Evolutionary conservation across 2,888 invertebrate species (phyloP).

Genomic region (Teinopalpus imperialis): DNA sequence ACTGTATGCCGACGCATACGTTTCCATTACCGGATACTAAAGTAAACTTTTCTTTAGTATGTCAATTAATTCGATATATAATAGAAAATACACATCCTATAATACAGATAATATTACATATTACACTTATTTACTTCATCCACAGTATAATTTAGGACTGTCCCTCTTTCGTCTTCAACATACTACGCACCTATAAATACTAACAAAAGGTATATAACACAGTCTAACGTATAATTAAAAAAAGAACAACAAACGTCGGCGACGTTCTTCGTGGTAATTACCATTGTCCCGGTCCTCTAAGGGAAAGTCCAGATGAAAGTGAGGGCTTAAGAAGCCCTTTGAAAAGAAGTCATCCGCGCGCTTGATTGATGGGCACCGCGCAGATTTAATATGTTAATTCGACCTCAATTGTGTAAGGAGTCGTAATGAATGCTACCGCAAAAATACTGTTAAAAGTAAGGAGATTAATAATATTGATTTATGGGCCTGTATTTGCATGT

Average conservation of each 20-base stretch:
- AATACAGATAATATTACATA: too few relatives aligned
- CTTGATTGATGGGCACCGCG: conserved; percentile 67
- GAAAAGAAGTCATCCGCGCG: conserved; percentile 62
- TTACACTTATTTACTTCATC: too few relatives aligned
- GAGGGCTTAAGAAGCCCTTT: conserved; percentile 74
- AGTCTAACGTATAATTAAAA: conserved; percentile 6
- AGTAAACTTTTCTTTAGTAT: too few relatives aligned
- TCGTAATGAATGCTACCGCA: conserved; percentile 39
- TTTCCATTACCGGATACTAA: too few relatives aligned
- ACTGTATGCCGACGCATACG: too few relatives aligned
- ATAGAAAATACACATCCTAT: too few relatives aligned
- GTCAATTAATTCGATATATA: too few relatives aligned
- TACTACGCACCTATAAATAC: too few relatives aligned
- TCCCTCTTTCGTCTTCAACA: too few relatives aligned
- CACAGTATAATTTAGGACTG: too few relatives aligned
- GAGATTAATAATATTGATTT: conserved; percentile 28
- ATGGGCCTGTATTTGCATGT: not conserved
- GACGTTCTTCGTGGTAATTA: conserved; percentile 18
- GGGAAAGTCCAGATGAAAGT: conserved; percentile 66
- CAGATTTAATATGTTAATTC: conserved; percentile 80
- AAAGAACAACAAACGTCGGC: conserved; percentile 1
- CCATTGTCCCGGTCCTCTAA: conserved; percentile 25
- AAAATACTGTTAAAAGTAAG: conserved; percentile 22
- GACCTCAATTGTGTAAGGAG: conserved; percentile 32
- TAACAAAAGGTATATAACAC: too few relatives aligned